Conservation (phyloP, 1,140 invertebrate species). For the Drosophila arawakana region DNA sequence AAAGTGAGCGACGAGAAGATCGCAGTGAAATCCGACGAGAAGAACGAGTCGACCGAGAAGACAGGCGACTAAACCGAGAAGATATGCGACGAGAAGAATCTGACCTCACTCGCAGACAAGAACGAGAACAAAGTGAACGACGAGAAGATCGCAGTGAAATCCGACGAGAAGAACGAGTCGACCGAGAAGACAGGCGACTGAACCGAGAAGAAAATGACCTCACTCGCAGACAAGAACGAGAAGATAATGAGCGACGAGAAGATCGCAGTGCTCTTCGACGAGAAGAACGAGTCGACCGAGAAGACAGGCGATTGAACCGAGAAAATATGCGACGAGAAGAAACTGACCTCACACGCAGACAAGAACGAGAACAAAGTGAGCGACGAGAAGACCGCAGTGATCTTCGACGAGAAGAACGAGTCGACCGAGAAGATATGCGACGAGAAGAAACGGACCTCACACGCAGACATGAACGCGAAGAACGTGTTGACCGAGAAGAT, state of each 20-base stretch:
- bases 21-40: too few species aligned
- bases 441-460: neutral
- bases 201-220: neutral
- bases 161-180: conserved; percentile 2
- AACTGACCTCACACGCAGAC: neutral
- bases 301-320: neutral
- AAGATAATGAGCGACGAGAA: conserved; percentile 1
- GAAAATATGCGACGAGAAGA: neutral
- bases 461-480: conserved; percentile 1
- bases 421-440: neutral
- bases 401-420: conserved; percentile 1
- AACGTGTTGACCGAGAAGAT: too few species aligned
- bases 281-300: neutral
- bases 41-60: too few species aligned
- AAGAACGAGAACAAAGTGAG: neutral
- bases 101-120: too few species aligned
- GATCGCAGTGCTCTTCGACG: conserved; percentile 6
- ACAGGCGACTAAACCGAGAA: too few species aligned
- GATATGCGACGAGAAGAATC: too few species aligned
- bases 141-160: neutral
- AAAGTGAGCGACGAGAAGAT: too few species aligned
- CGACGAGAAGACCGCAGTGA: neutral
- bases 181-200: neutral
- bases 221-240: conserved; percentile 1
- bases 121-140: too few species aligned